Evolutionary conservation across 2,888 invertebrate species (phyloP), one percentile per base, ranked within the genome.

Genomic region (Cylindroiulus punctatus): DNA sequence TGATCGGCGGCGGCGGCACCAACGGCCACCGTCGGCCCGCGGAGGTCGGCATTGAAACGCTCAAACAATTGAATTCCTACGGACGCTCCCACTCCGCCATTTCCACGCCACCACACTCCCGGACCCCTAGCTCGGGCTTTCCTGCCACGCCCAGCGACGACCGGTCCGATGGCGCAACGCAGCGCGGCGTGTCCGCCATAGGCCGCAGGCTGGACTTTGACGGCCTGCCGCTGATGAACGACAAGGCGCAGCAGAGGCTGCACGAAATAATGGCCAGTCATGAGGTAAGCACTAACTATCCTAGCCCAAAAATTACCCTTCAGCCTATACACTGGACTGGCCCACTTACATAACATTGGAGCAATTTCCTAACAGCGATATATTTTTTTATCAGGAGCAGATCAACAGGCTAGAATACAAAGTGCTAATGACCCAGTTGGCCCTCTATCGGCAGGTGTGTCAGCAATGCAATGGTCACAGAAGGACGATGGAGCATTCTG

Each of bases 241-340:
- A 95, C 90, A 94, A 95, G 88, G 92, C 95, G 88, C 96, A 96
- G 91, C 93, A 93, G 88, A 92, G 97, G 88, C 93, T 97, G 89
- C 94, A 95, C 90, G 95, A 96, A 91, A 95, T 97, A 89, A 94
- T 96, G 89, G 93, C 94, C 87, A 95, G 95, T 88, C 94, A 96
- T 90, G 94, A 94, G 93, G 96, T 96, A 90, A 89, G 89, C n/a
- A n/a, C n/a, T n/a, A n/a, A n/a, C n/a, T n/a, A n/a, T n/a, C n/a
- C n/a, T n/a, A n/a, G n/a, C n/a, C n/a, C n/a, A n/a, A n/a, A n/a
- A n/a, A n/a, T n/a, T n/a, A n/a, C n/a, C n/a, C n/a, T n/a, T n/a
- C n/a, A n/a, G n/a, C n/a, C n/a, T n/a, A n/a, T n/a, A n/a, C n/a
- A n/a, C n/a, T n/a, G n/a, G n/a, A n/a, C n/a, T n/a, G n/a, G n/a